Conservation (phyloP, 1,140 invertebrate genomes). For the Zaprionus camerounensis region DNA sequence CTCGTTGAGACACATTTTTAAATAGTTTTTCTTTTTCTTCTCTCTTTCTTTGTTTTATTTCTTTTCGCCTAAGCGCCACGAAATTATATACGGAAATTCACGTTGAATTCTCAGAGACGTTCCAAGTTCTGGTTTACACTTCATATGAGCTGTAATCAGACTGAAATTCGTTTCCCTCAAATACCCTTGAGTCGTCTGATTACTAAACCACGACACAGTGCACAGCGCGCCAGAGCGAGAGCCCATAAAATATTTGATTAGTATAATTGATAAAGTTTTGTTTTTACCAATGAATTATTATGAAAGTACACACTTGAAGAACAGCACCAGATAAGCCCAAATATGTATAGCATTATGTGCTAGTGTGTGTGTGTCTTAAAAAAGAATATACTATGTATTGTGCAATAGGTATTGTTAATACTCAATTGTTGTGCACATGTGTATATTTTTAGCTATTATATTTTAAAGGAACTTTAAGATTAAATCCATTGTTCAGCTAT, state of each 20-base stretch:
- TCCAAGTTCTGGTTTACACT: conserved; percentile 56
- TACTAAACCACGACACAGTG: conserved; percentile 23
- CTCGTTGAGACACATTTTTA: conserved; percentile 76
- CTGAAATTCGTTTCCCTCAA: conserved; percentile 48
- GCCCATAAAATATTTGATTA: conserved; percentile 67
- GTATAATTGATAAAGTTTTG: conserved; percentile 65
- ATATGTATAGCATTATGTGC: neutral
- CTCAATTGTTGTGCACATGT: too few relatives aligned
- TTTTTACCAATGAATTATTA: conserved; percentile 12
- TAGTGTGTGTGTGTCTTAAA: neutral
- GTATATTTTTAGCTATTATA: too few relatives aligned
- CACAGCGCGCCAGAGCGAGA: conserved; percentile 1
- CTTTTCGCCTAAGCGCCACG: neutral
- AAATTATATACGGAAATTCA: neutral
- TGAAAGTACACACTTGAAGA: neutral
- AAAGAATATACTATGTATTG: neutral
- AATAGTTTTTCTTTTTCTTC: neutral
- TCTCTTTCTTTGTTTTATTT: conserved; percentile 4
- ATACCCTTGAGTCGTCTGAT: conserved; percentile 44
- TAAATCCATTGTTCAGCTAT: too few relatives aligned
- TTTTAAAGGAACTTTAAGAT: too few relatives aligned
- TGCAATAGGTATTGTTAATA: neutral
- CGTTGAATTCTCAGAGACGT: conserved; percentile 6
- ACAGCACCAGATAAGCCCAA: conserved; percentile 21
- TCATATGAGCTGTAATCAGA: conserved; percentile 62